phyloP scores from a whole-genome alignment of 2,797 vertebrate species.

The Dryobates pubescens region DNA sequence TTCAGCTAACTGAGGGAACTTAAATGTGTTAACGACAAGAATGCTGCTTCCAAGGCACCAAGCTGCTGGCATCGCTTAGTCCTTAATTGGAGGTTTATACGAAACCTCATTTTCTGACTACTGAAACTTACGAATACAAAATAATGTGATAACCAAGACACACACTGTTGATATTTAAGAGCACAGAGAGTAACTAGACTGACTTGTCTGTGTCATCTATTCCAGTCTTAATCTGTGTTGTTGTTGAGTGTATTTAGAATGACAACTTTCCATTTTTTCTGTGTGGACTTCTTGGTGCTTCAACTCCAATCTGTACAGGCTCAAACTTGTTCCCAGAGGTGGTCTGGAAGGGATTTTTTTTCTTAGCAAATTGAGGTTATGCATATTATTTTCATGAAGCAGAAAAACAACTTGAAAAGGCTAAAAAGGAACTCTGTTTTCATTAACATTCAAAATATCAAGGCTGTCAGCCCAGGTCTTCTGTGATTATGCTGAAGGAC shows the following conservation, averaged over 20 bases:
- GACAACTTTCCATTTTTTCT: neutral
- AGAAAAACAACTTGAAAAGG: constrained; percentile 64
- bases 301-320: neutral
- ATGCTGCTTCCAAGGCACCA: constrained; percentile 52
- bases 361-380: neutral
- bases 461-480: constrained; percentile 62
- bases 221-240: neutral
- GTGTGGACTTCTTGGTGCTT: neutral
- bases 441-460: constrained; percentile 65
- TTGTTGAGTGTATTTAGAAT: neutral
- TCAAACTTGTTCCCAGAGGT: neutral
- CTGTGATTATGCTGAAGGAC: constrained; percentile 23
- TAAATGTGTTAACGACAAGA: constrained; percentile 53
- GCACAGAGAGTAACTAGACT: neutral
- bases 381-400: neutral
- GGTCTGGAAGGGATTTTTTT: neutral
- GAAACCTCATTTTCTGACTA: constrained; percentile 38
- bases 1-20: constrained; percentile 34
- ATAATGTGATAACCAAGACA: constrained; percentile 27
- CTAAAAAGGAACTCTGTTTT: constrained; percentile 57
- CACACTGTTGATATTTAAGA: constrained; percentile 7
- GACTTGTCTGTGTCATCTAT: neutral
- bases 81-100: constrained; percentile 47
- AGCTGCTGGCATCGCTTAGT: constrained; percentile 40
- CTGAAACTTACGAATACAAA: constrained; percentile 11